Percentiles rank a stretch among this genome's conserved stretches.
phyloP scores from a whole-genome alignment of 1,140 invertebrate genomes.

The Magallana angulata region DNA sequence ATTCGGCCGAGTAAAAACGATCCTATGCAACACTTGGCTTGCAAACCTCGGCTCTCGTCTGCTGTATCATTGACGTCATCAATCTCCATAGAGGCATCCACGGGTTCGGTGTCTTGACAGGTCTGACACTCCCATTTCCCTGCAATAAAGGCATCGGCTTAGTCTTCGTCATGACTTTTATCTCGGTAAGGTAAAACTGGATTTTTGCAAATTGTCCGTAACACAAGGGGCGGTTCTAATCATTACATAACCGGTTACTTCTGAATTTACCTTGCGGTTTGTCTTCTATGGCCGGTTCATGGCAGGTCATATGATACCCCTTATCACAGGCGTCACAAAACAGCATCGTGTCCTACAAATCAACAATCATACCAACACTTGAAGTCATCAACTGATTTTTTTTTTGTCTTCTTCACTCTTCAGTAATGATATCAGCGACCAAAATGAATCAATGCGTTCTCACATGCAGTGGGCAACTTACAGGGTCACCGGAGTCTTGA shows the following conservation, averaged over 20 bases:
- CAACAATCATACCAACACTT: not conserved
- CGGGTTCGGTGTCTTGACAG: conserved; percentile 54
- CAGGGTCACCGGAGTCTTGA: conserved; percentile 72
- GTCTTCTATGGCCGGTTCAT: conserved; percentile 78
- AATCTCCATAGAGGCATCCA: conserved; percentile 42
- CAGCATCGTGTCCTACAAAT: conserved; percentile 76
- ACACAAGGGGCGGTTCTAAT: not conserved
- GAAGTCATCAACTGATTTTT: not conserved
- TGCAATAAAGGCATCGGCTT: conserved; percentile 26
- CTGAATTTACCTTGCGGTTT: conserved; percentile 69
- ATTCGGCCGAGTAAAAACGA: not conserved
- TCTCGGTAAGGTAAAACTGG: conserved; percentile 28
- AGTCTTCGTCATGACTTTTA: too few relatives aligned
- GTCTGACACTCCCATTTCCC: conserved; percentile 66
- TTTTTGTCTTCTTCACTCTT: not conserved
- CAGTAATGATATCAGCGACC: not conserved
- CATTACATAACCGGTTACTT: too few relatives aligned
- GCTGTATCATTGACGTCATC: conserved; percentile 53
- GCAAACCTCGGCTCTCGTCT: conserved; percentile 1
- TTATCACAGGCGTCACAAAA: conserved; percentile 90
- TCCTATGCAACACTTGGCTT: not conserved
- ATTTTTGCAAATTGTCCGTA: not conserved
- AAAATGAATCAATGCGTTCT: not conserved
- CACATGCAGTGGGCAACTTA: conserved; percentile 55
- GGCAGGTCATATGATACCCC: conserved; percentile 88